Evolutionary conservation across 2,888 invertebrate genomes (phyloP).

Genomic region (Heliconius aoede): DNA sequence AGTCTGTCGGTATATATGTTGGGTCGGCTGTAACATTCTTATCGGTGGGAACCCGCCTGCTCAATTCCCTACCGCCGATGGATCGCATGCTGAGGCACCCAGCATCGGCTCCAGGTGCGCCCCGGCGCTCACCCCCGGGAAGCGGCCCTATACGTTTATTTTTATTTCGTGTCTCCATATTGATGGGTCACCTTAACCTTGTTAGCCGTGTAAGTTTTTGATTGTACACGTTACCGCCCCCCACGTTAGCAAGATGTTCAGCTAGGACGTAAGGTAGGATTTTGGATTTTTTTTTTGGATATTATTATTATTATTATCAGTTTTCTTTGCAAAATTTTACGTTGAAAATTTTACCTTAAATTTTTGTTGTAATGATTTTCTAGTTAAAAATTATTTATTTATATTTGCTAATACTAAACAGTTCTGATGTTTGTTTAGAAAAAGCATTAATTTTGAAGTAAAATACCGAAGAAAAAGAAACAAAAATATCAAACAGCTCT

Average conservation of each 20-base stretch:
- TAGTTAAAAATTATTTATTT: background rate
- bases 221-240: background rate
- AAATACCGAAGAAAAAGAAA: background rate
- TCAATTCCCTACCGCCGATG: background rate
- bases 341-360: background rate
- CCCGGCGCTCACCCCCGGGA: background rate
- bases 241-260: too few species aligned
- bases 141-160: background rate
- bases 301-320: too few species aligned
- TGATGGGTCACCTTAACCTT: background rate
- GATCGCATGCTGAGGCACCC: background rate
- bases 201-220: background rate
- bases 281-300: too few species aligned
- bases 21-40: background rate
- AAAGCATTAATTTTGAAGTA: background rate
- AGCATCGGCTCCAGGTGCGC: too few species aligned
- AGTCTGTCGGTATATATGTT: too few species aligned
- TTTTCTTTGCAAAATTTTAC: too few species aligned
- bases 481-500: background rate
- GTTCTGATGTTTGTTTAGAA: background rate
- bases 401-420: background rate
- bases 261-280: too few species aligned
- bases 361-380: background rate
- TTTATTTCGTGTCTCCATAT: background rate
- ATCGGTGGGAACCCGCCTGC: background rate